Percentiles rank a stretch among this genome's conserved stretches.
Conservation (phyloP, 2,888 invertebrate species). For the Orthonychiurus folsomi region DNA sequence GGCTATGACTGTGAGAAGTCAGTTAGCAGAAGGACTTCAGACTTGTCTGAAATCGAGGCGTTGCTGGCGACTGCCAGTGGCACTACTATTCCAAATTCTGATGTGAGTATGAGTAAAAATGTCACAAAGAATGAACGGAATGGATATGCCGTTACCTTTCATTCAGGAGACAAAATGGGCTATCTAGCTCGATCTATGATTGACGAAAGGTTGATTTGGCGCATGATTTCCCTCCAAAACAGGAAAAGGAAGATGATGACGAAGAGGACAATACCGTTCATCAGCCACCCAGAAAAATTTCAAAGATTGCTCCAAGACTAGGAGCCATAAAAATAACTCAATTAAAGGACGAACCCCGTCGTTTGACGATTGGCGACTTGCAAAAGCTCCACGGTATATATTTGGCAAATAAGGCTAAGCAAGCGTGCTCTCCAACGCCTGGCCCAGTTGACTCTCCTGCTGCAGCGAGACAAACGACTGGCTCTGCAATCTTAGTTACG, state of each 20-base stretch:
- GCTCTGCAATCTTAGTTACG: too few relatives aligned
- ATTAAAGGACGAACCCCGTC: constrained; percentile 16
- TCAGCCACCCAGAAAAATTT: background rate
- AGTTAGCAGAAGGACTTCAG: background rate
- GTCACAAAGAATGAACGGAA: too few relatives aligned
- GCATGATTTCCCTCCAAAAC: background rate
- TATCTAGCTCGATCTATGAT: too few relatives aligned
- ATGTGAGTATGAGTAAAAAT: constrained; percentile 1
- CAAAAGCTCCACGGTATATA: constrained; percentile 10
- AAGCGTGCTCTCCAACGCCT: too few relatives aligned
- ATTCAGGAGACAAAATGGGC: too few relatives aligned
- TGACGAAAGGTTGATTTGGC: background rate
- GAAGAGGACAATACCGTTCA: background rate
- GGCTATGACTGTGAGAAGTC: background rate
- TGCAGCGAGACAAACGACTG: too few relatives aligned
- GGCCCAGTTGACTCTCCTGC: too few relatives aligned
- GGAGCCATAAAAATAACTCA: too few relatives aligned
- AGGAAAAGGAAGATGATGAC: background rate
- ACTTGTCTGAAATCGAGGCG: background rate
- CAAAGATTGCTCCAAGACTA: background rate
- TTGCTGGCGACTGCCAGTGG: background rate
- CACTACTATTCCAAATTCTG: background rate
- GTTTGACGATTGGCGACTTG: constrained; percentile 15
- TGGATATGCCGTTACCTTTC: too few relatives aligned
- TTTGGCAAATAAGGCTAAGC: background rate